Conservation (phyloP, 2,797 vertebrate species). For the Gadopsis marmoratus region DNA sequence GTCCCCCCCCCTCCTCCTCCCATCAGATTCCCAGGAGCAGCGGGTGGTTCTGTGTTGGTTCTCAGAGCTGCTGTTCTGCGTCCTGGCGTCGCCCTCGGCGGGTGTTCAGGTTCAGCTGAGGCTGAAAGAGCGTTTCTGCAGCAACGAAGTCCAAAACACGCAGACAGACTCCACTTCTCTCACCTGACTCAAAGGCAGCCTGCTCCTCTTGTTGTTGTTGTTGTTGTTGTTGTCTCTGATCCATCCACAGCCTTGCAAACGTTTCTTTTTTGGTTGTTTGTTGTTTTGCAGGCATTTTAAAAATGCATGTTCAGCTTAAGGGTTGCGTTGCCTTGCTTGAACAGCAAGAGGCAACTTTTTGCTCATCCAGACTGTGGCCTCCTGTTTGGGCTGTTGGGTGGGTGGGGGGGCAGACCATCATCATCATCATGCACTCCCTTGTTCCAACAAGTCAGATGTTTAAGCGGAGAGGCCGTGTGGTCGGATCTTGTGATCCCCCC, state of each 20-base stretch:
- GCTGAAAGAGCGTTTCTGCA: too few species aligned
- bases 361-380: not conserved
- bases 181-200: not conserved
- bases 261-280: too few species aligned
- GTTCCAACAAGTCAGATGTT: conserved; percentile 54
- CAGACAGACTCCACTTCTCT: conserved; percentile 12
- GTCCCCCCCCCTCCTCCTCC: too few species aligned
- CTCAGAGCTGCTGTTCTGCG: too few species aligned
- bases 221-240: not conserved
- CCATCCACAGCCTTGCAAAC: conserved; percentile 23
- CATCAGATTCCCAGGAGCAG: too few species aligned
- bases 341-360: not conserved
- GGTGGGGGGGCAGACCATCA: too few species aligned
- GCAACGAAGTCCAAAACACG: too few species aligned
- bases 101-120: too few species aligned
- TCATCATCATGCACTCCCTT: conserved; percentile 2
- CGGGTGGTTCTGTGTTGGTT: too few species aligned
- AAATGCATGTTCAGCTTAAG: conserved; percentile 11
- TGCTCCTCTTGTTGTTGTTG: not conserved
- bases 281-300: conserved; percentile 47
- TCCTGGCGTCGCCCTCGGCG: too few species aligned
- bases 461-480: conserved; percentile 49
- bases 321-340: not conserved
- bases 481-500: conserved; percentile 66
- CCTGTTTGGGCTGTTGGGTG: conserved; percentile 1